These are phyloP conservation scores for Conchocele bisecta DNA, from an alignment of 2,888 invertebrate genomes.

Conservation along the genomic window DNA sequence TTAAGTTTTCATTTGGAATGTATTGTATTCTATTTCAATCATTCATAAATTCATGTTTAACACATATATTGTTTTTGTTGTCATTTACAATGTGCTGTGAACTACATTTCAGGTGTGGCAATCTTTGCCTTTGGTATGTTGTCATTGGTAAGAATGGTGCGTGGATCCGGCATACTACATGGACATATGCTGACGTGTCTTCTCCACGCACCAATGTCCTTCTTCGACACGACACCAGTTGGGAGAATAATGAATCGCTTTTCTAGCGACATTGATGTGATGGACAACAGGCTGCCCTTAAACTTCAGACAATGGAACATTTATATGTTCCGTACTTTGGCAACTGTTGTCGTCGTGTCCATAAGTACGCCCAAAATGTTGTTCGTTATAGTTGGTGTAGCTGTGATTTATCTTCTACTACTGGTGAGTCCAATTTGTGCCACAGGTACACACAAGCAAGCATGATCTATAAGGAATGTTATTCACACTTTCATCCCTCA, in stretches of 20 bases:
- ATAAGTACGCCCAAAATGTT: conserved; percentile 79
- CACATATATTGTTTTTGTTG: too few species aligned
- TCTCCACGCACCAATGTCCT: conserved; percentile 73
- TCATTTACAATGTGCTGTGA: too few species aligned
- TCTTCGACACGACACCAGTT: conserved; percentile 82
- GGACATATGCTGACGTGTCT: conserved; percentile 66
- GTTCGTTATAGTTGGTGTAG: conserved; percentile 76
- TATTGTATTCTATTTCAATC: too few species aligned
- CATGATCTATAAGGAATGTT: too few species aligned
- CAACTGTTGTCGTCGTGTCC: conserved; percentile 78
- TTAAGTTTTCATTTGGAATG: too few species aligned
- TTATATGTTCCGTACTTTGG: conserved; percentile 70
- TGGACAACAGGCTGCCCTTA: conserved; percentile 67
- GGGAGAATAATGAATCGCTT: conserved; percentile 81
- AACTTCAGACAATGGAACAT: conserved; percentile 60
- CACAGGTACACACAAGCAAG: too few species aligned
- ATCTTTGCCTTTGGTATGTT: conserved; percentile 36
- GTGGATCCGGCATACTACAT: conserved; percentile 67
- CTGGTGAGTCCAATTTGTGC: too few species aligned
- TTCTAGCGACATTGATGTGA: conserved; percentile 66
- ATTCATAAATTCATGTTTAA: too few species aligned
- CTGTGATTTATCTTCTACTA: conserved; percentile 77
- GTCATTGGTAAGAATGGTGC: conserved; percentile 62
- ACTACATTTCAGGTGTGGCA: conserved; percentile 18
- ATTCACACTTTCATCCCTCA: too few species aligned